These are phyloP conservation scores for Agriotes lineatus DNA, from an alignment of 2,888 invertebrate species.

Conservation along the genomic window DNA sequence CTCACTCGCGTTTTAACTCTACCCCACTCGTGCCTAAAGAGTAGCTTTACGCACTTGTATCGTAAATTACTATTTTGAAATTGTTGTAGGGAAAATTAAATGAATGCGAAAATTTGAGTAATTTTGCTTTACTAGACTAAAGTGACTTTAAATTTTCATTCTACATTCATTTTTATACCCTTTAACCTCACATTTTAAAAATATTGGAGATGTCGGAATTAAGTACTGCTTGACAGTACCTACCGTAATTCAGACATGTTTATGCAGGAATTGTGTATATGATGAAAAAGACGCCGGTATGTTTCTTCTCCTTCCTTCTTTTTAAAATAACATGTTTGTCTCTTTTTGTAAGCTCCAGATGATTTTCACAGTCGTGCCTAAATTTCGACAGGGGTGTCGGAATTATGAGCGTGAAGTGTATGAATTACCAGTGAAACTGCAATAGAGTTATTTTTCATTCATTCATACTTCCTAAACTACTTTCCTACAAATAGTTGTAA, in stretches of 20 bases:
- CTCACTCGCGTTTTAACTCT: too few species aligned
- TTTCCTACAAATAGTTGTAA: not conserved
- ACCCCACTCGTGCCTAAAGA: too few species aligned
- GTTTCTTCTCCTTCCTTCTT: not conserved
- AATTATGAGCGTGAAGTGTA: not conserved
- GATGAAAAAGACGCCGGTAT: not conserved
- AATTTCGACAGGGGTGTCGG: constrained; percentile 12
- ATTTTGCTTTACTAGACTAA: not conserved
- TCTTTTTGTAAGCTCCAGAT: not conserved
- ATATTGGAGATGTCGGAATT: not conserved
- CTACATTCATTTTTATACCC: not conserved
- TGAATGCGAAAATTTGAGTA: not conserved
- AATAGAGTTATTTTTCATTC: not conserved
- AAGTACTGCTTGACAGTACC: not conserved
- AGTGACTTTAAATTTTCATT: not conserved
- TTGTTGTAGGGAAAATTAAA: not conserved
- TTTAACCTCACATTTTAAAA: not conserved
- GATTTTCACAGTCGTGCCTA: not conserved
- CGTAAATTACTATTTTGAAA: too few species aligned
- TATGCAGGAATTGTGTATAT: not conserved
- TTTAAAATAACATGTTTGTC: not conserved
- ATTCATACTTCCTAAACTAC: too few species aligned
- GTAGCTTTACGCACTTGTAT: too few species aligned
- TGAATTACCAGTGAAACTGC: constrained; percentile 1
- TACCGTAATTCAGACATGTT: not conserved